Conservation (phyloP, 2,888 invertebrate genomes). For the Rotaria magnacalcarata region DNA sequence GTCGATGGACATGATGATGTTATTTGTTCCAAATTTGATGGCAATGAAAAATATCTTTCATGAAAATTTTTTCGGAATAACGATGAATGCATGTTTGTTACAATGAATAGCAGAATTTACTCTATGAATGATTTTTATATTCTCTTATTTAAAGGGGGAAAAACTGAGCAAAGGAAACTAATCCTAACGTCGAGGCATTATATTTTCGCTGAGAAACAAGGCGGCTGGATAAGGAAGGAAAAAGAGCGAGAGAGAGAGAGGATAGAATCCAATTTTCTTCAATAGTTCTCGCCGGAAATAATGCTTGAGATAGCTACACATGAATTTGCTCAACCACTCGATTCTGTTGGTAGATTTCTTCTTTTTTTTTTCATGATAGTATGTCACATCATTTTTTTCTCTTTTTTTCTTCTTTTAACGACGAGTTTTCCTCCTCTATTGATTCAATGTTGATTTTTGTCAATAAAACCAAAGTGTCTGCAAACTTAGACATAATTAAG, state of each 20-base stretch:
- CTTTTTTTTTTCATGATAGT: not conserved
- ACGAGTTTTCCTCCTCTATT: not conserved
- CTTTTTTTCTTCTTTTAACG: not conserved
- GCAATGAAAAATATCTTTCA: not conserved
- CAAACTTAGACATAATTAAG: not conserved
- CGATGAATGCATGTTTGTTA: not conserved
- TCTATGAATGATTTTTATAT: not conserved
- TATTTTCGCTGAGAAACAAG: not conserved
- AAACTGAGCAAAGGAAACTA: not conserved
- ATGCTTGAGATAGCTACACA: not conserved
- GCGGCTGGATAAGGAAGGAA: not conserved
- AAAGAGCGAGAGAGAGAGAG: not conserved
- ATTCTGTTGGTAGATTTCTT: not conserved
- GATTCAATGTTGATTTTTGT: not conserved
- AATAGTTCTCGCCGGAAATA: not conserved
- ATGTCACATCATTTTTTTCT: not conserved
- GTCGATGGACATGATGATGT: constrained; percentile 32
- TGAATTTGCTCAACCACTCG: not conserved
- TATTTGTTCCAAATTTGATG: not conserved
- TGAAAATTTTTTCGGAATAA: not conserved
- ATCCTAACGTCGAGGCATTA: not conserved
- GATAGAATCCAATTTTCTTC: not conserved
- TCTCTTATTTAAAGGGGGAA: not conserved
- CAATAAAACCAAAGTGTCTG: not conserved
- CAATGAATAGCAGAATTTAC: not conserved